These are phyloP conservation scores for Malaclemys terrapin DNA, from an alignment of 2,113 vertebrate species.

Conservation along the genomic window DNA sequence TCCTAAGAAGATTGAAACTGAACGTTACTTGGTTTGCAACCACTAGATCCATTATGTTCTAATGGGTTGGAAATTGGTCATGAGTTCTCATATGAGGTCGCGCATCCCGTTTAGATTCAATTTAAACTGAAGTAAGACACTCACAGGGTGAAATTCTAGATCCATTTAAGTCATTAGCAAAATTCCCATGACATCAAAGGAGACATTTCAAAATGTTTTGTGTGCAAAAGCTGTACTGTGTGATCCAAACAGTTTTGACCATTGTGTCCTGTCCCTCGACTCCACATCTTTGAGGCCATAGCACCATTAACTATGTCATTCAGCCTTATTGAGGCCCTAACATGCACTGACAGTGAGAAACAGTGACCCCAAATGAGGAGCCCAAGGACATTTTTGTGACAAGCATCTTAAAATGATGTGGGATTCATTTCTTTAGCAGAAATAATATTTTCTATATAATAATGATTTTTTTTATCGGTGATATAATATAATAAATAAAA, in stretches of 20 bases:
- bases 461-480: fast-evolving
- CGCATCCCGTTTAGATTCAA: not conserved
- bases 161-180: not conserved
- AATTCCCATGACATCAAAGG: not conserved
- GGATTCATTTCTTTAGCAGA: not conserved
- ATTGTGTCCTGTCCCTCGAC: not conserved
- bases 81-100: too few species aligned
- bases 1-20: too few species aligned
- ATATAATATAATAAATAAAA: not conserved
- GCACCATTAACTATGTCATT: fast-evolving
- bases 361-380: not conserved
- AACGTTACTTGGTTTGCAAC: too few species aligned
- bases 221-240: not conserved
- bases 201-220: not conserved
- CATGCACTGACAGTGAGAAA: not conserved
- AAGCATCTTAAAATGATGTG: not conserved
- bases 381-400: not conserved
- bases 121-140: not conserved
- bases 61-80: too few species aligned
- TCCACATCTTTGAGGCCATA: not conserved
- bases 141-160: not conserved
- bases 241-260: not conserved
- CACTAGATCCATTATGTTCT: too few species aligned
- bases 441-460: not conserved
- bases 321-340: not conserved